phyloP scores from a whole-genome alignment of 2,113 vertebrate species.

The Hucho hucho region DNA sequence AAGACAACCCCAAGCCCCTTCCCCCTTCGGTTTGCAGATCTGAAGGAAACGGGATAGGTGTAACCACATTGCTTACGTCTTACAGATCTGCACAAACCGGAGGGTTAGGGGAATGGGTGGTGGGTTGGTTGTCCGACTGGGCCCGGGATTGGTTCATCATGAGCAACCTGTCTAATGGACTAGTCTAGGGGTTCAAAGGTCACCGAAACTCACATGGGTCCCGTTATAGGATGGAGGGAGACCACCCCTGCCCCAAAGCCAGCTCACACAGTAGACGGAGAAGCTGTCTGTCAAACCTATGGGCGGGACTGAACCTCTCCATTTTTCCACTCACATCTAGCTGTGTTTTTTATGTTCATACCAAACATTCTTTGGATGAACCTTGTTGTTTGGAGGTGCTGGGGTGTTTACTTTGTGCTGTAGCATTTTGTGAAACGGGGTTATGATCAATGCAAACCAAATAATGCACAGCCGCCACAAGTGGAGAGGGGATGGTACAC shows the following conservation, averaged over 20 bases:
- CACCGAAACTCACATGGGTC: constrained; percentile 79
- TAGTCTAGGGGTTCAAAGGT: no score
- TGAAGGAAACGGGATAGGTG: no score
- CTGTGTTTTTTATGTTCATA: constrained; percentile 56
- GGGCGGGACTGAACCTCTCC: constrained; percentile 34
- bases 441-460: background rate
- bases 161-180: no score
- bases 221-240: no score
- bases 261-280: background rate
- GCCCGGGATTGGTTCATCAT: no score
- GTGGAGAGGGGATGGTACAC: background rate
- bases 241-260: background rate
- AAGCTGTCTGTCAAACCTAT: constrained; percentile 37
- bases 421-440: background rate
- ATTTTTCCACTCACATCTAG: constrained; percentile 34
- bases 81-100: no score
- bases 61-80: no score
- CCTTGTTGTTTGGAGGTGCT: background rate
- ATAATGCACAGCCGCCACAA: background rate
- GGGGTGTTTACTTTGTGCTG: background rate
- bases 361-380: constrained; percentile 26
- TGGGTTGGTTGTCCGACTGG: no score
- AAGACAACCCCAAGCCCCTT: no score
- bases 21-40: no score
- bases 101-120: no score